These are phyloP conservation scores for Drosophila simulans DNA, from an alignment of 1,140 invertebrate species.

Conservation along the genomic window DNA sequence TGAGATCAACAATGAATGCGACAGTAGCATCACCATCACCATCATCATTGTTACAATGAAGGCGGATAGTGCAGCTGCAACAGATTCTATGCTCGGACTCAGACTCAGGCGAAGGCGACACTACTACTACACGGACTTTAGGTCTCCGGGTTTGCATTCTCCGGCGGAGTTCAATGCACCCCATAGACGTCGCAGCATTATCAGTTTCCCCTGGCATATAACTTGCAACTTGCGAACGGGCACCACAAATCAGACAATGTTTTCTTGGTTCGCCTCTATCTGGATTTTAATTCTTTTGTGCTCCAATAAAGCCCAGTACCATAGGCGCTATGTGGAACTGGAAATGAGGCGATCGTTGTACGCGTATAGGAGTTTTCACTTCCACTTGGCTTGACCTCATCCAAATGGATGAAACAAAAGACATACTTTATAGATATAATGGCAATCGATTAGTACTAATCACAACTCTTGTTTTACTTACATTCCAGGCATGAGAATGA, in stretches of 20 bases:
- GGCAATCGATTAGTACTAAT: too few species aligned
- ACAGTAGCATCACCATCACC: slow-evolving; percentile 9
- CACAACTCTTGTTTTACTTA: too few species aligned
- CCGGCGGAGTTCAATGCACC: slow-evolving; percentile 37
- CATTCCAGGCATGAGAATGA: slow-evolving; percentile 88
- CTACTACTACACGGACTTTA: slow-evolving; percentile 5
- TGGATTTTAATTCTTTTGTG: slow-evolving; percentile 24
- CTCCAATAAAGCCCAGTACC: slow-evolving; percentile 9
- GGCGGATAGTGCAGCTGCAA: slow-evolving; percentile 9
- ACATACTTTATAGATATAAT: too few species aligned
- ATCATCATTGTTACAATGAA: slow-evolving; percentile 2
- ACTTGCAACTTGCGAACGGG: slow-evolving; percentile 37
- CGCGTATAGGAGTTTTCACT: neutral
- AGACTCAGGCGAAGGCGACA: neutral
- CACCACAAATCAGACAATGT: slow-evolving; percentile 13
- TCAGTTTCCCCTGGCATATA: slow-evolving; percentile 32
- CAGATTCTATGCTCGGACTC: slow-evolving; percentile 26
- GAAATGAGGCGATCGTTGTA: neutral
- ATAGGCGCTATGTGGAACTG: neutral
- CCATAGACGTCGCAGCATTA: slow-evolving; percentile 10
- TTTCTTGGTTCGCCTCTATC: slow-evolving; percentile 21
- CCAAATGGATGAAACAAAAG: neutral
- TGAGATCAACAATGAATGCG: slow-evolving; percentile 56
- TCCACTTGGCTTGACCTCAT: neutral
- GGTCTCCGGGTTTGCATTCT: slow-evolving; percentile 13